Evolutionary conservation across 2,888 invertebrate genomes (phyloP).

Genomic region (Eupithecia exiguata): DNA sequence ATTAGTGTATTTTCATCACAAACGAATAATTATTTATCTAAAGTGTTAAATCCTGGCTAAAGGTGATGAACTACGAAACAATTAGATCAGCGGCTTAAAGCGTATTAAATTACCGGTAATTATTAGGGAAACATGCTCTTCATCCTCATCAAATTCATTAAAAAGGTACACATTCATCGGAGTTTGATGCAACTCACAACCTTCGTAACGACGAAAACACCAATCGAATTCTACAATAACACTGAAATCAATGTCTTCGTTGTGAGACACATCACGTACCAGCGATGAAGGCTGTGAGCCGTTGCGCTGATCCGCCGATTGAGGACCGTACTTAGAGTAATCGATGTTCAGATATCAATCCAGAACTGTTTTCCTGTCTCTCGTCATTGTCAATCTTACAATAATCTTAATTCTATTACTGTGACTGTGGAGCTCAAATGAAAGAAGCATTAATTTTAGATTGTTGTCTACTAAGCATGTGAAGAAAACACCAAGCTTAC

Average conservation of each 20-base stretch:
- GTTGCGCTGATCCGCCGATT: background rate
- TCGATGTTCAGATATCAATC: background rate
- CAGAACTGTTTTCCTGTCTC: background rate
- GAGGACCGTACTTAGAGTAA: background rate
- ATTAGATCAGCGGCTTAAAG: background rate
- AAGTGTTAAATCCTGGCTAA: background rate
- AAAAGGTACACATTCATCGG: too few relatives aligned
- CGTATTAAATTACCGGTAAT: background rate
- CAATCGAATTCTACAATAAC: background rate
- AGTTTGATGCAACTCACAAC: background rate
- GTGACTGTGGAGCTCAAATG: too few relatives aligned
- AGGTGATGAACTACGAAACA: background rate
- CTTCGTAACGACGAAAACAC: background rate
- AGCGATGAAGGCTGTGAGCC: background rate
- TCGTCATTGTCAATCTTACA: background rate
- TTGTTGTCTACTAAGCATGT: too few relatives aligned
- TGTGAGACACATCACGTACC: constrained; percentile 4
- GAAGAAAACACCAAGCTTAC: too few relatives aligned
- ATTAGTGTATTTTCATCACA: background rate
- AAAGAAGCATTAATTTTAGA: too few relatives aligned
- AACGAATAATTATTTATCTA: background rate
- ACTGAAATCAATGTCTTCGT: background rate
- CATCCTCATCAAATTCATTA: background rate
- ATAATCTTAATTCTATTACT: too few relatives aligned
- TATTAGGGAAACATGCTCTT: background rate